Evolutionary conservation across 2,888 invertebrate genomes (phyloP).

Genomic region (Cyaniris semiargus): DNA sequence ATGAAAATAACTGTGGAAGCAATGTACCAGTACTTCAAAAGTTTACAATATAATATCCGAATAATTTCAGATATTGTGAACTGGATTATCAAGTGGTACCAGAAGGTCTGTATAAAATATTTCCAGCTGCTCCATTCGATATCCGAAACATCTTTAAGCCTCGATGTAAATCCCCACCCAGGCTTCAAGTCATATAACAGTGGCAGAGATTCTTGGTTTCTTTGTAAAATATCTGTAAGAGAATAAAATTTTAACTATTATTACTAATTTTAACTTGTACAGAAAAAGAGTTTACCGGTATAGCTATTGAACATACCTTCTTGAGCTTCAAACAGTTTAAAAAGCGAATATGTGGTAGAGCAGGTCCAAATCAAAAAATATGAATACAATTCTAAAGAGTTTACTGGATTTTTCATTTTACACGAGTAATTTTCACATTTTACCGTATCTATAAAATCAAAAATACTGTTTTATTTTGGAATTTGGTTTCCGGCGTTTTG

Average conservation of each 20-base stretch:
- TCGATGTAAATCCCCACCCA: constrained; percentile 79
- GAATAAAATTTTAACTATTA: constrained; percentile 31
- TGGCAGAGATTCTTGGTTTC: constrained; percentile 47
- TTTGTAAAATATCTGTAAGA: constrained; percentile 60
- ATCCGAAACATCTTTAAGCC: constrained; percentile 84
- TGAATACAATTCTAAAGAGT: constrained; percentile 61
- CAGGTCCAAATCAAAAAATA: constrained; percentile 79
- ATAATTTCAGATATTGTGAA: constrained; percentile 76
- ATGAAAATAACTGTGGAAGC: constrained; percentile 73
- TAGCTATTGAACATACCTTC: constrained; percentile 66
- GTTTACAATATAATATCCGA: constrained; percentile 50
- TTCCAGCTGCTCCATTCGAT: constrained; percentile 86
- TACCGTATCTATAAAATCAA: not conserved
- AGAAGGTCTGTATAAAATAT: constrained; percentile 71
- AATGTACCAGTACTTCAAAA: constrained; percentile 79
- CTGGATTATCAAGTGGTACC: constrained; percentile 80
- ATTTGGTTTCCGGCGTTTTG: not conserved
- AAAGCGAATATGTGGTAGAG: constrained; percentile 79
- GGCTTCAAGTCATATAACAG: constrained; percentile 72
- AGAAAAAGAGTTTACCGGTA: not conserved
- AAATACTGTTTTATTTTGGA: not conserved
- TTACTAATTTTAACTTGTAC: not conserved
- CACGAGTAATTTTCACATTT: not conserved
- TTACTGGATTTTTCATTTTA: constrained; percentile 54
- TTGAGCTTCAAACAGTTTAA: constrained; percentile 74